These are phyloP conservation scores for Endomychus coccineus DNA, from an alignment of 2,888 invertebrate species.

Conservation along the genomic window DNA sequence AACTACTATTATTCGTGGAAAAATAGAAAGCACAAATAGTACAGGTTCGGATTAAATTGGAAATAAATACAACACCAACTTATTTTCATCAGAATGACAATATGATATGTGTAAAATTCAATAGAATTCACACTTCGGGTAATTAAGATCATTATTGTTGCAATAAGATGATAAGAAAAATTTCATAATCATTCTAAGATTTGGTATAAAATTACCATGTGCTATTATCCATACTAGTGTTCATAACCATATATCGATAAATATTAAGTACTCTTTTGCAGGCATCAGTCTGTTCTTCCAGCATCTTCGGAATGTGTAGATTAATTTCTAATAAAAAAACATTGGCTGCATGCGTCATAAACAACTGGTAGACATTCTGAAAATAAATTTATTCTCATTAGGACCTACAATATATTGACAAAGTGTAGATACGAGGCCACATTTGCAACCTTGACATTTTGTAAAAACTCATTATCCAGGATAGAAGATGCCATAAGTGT, in stretches of 20 bases:
- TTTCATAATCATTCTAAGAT: no score
- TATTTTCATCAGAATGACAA: no score
- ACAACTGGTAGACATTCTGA: slow-evolving; percentile 75
- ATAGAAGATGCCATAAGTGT: slow-evolving; percentile 3
- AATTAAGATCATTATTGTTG: no score
- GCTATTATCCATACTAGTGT: slow-evolving; percentile 82
- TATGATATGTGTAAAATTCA: no score
- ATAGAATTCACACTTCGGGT: no score
- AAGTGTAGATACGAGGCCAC: slow-evolving; percentile 3
- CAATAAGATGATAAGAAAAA: slow-evolving; percentile 4
- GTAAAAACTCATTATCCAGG: no score
- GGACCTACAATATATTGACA: no score
- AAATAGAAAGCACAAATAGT: no score
- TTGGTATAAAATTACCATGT: slow-evolving; percentile 65
- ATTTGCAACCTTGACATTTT: slow-evolving; percentile 4
- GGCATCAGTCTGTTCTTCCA: slow-evolving; percentile 91
- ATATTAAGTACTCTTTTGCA: slow-evolving; percentile 94
- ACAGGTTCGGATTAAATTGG: no score
- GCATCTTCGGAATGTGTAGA: slow-evolving; percentile 55
- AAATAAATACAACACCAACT: no score
- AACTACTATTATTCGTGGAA: no score
- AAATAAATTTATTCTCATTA: slow-evolving; percentile 10
- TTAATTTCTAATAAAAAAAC: slow-evolving; percentile 76
- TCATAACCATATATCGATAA: slow-evolving; percentile 95
- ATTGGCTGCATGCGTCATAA: slow-evolving; percentile 92